These are phyloP conservation scores for Propithecus deckenii DNA, from an alignment of 2,797 vertebrate species.

Conservation along the genomic window DNA sequence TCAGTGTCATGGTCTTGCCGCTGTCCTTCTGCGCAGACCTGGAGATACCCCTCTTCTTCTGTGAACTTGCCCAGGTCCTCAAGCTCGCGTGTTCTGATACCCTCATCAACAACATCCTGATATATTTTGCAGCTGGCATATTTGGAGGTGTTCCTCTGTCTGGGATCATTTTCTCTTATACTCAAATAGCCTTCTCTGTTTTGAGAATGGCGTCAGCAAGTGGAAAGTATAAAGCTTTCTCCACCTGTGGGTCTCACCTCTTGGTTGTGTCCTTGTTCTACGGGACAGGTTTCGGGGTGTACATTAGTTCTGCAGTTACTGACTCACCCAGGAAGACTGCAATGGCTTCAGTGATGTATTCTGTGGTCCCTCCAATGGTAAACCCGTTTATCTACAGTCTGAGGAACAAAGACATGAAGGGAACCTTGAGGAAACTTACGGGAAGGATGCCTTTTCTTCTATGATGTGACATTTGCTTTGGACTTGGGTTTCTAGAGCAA, in stretches of 20 bases:
- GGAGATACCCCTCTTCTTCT: constrained; percentile 3
- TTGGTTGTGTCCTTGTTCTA: constrained; percentile 30
- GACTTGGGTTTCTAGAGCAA: not conserved
- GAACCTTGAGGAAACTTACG: not conserved
- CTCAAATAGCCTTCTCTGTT: not conserved
- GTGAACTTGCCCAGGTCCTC: constrained; percentile 13
- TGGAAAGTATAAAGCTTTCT: not conserved
- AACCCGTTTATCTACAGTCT: constrained; percentile 70
- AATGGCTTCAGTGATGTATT: constrained; percentile 53
- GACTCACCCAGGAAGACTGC: not conserved
- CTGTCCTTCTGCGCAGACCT: not conserved
- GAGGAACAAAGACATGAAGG: constrained; percentile 41
- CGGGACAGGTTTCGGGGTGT: constrained; percentile 48
- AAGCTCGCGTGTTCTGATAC: constrained; percentile 22
- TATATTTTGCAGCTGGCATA: not conserved
- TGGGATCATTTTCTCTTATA: constrained; percentile 53
- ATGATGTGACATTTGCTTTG: not conserved
- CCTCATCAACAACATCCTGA: constrained; percentile 1
- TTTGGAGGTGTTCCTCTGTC: not conserved
- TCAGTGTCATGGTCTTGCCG: not conserved
- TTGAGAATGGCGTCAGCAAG: not conserved
- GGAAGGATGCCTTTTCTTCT: not conserved
- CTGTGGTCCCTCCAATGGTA: constrained; percentile 41
- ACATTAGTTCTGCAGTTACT: not conserved
- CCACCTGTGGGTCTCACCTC: too few species aligned